These are phyloP conservation scores for Trichonephila inaurata DNA, from an alignment of 1,140 invertebrate species.

Conservation along the genomic window DNA sequence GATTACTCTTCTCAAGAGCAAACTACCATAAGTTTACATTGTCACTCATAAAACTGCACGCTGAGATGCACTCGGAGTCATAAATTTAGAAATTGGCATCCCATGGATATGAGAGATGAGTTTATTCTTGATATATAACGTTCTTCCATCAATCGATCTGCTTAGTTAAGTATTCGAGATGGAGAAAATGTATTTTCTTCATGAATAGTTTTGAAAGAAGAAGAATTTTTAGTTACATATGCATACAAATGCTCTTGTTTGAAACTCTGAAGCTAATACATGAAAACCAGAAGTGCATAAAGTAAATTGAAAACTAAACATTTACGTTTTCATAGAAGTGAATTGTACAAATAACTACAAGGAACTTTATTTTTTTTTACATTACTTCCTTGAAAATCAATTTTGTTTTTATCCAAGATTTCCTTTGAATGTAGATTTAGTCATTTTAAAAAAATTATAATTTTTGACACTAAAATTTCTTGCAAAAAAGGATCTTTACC, in stretches of 20 bases:
- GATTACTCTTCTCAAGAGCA: neutral
- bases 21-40: neutral
- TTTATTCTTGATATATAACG: neutral
- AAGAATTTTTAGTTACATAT: neutral
- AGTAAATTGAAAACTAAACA: too few species aligned
- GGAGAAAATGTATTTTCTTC: neutral
- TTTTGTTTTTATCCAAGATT: too few species aligned
- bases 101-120: neutral
- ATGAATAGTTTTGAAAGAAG: neutral
- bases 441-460: too few species aligned
- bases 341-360: too few species aligned
- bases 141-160: constrained; percentile 1
- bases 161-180: neutral
- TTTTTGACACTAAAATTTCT: too few species aligned
- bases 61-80: neutral
- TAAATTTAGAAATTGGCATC: constrained; percentile 1
- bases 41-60: neutral
- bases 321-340: too few species aligned
- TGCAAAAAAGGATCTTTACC: too few species aligned
- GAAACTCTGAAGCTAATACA: too few species aligned
- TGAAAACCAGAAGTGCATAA: too few species aligned
- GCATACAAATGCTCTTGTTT: neutral
- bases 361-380: too few species aligned
- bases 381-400: too few species aligned
- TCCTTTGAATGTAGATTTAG: too few species aligned